Percentiles rank a stretch among this genome's conserved stretches.
Conservation (phyloP, 2,113 vertebrate species). For the Passer montanus region DNA sequence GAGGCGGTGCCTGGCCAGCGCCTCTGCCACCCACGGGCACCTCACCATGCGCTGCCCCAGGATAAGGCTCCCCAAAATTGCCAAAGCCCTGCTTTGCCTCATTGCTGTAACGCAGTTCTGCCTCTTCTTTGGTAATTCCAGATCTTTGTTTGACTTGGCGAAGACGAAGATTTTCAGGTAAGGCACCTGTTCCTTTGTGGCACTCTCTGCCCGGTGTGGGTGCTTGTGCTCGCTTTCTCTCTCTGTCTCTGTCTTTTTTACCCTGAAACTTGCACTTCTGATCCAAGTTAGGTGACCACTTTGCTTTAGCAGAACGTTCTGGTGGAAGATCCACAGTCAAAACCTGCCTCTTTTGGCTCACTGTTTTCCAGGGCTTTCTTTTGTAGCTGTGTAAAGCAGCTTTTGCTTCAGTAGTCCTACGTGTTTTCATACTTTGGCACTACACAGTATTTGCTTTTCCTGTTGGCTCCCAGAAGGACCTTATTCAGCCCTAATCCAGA, state of each 20-base stretch:
- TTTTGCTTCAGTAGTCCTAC: neutral
- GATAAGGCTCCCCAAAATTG: neutral
- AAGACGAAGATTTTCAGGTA: conserved; percentile 29
- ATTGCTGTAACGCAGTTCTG: neutral
- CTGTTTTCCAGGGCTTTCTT: neutral
- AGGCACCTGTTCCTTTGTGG: neutral
- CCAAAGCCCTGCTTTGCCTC: neutral
- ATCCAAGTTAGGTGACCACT: neutral
- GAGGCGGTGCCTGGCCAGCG: neutral
- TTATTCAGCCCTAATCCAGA: neutral
- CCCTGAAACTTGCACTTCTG: neutral
- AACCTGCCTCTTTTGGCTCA: neutral
- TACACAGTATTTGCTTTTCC: neutral
- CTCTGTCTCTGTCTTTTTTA: neutral
- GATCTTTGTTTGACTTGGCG: neutral
- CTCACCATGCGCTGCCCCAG: neutral
- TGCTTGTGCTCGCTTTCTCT: neutral
- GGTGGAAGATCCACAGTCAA: neutral
- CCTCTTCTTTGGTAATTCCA: neutral
- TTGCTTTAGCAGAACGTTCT: neutral
- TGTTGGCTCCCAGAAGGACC: neutral
- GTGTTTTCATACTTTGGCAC: neutral
- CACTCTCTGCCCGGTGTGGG: neutral
- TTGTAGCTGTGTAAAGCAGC: neutral
- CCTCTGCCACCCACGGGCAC: rapidly evolving